Evolutionary conservation across 2,888 invertebrate species (phyloP), one percentile per base, ranked within the genome.

Genomic region (Synanthedon andrenaeformis): DNA sequence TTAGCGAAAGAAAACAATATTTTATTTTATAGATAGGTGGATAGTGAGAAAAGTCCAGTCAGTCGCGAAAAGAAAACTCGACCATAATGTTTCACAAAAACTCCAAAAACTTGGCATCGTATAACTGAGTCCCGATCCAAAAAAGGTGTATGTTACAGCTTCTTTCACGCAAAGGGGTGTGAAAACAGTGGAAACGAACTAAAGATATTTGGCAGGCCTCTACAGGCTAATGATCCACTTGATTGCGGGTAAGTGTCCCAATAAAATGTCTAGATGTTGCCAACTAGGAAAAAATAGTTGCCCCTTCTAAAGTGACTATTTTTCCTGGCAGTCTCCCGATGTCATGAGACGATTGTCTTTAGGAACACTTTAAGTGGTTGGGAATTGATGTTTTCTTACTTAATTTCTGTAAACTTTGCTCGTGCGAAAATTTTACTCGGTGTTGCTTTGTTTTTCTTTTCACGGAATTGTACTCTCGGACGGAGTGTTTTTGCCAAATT

Each of bases 191-290:
- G 66, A 66, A 69, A 68, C 70, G 66, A 73, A 78, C 74, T 78
- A 67, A 76, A 80, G 81, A 84, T 82, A 86, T 86, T 87, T 87
- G 86, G 86, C 87, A 84, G 84, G 76, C 82, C 75, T 79, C 78
- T 79, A 76, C 79, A 72, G 75, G 80, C 84, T 87, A 87, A 87
- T 87, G 85, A 87, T 84, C 82, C 84, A 70, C 76, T 80, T 85
- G 84, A 86, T 87, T 87, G 84, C 72, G 85, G 85, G 79, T 79
- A 87, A 87, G 79, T 81, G 85, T 82, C 80, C 79, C 85, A 76
- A 81, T 84, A 83, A 84, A 79, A 83, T 77, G 81, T 80, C 82
- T 77, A 71, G 71, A 74, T 81, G 82, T 76, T 86, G 86, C 86
- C 86, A 87, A 87, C 76, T 80, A 76, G 74, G 78, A 79, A 80